Evolutionary conservation across 2,888 invertebrate genomes (phyloP), one percentile per base, ranked within the genome.

Genomic region (Brenthis daphne): DNA sequence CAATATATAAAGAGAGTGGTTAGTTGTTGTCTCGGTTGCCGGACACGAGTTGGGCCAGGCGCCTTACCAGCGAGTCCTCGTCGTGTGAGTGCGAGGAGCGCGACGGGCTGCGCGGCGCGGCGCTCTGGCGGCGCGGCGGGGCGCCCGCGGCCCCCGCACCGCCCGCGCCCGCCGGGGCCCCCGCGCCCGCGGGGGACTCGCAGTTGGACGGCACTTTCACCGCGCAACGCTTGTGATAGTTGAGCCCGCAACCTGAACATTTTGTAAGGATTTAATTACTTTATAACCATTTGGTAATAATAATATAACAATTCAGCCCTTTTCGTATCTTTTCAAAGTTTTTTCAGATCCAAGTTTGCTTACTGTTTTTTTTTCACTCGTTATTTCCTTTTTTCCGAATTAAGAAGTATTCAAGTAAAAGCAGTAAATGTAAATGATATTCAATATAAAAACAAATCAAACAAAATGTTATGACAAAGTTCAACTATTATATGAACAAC

Each of bases 171-270:
- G 83, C 82, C 92, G 80, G 84, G 92, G 65, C 69, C 88, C 76
- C 89, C 87, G 56, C 60, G 20, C 66, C 65, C 58, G 76, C 73
- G 16, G 79, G 77, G 77, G 79, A 76, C 73, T 78, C 84, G 93
- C 99, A 99, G 94, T 99, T 99, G 85, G 99, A 99, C 61, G 99
- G 99, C 75, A 99, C 98, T 92, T 99, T 99, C 75, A 98, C 97
- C 58, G 97, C 97, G 88, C 97, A 99, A 63, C 99, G 95, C 89
- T 99, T 99, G 94, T 99, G 99, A 93, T 98, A 99, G 93, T 99
- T 99, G 84, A 98, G 95, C 14, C 98, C 97, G 94, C 99, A 99
- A 77, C 99, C 99, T 99, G 91, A 12, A 75, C 76, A 1, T 6
- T 57, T 47, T 16, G 14, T 3, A 14, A 29, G 11, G 14, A 16